Evolutionary conservation across 2,888 invertebrate species (phyloP).

Genomic region (Venustoraphidia nigricollis): DNA sequence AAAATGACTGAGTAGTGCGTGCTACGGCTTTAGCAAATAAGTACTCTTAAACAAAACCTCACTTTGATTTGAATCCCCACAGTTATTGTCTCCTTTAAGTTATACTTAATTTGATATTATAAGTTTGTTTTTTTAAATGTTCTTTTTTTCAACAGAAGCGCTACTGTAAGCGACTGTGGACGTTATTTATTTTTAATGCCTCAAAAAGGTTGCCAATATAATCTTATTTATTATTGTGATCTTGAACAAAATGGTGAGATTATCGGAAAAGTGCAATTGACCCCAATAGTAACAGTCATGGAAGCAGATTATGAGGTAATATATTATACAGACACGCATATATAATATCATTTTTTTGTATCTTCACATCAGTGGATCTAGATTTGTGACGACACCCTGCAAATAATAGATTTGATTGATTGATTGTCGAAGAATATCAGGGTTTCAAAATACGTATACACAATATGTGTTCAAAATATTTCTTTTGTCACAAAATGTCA

Average conservation of each 20-base stretch:
- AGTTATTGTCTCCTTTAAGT: no score
- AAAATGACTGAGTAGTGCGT: no score
- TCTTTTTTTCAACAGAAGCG: slow-evolving; percentile 42
- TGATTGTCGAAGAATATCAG: no score
- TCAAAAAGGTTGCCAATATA: slow-evolving; percentile 81
- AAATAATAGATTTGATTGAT: no score
- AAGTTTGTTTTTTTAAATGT: slow-evolving; percentile 1
- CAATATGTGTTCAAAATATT: no score
- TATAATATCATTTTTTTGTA: not conserved
- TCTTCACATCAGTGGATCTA: no score
- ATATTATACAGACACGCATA: not conserved
- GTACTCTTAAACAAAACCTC: no score
- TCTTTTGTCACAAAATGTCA: no score
- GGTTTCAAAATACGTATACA: not conserved
- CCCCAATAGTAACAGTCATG: slow-evolving; percentile 72
- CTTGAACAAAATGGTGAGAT: slow-evolving; percentile 49
- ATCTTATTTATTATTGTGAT: slow-evolving; percentile 74
- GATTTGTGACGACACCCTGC: no score
- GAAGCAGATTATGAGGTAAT: slow-evolving; percentile 85
- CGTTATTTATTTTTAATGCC: slow-evolving; percentile 72
- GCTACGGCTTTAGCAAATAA: no score
- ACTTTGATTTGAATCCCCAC: no score
- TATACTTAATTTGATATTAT: no score
- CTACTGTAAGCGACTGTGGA: slow-evolving; percentile 82
- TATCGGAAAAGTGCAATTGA: slow-evolving; percentile 46